phyloP scores from a whole-genome alignment of 92 coral and sea anemone genomes.

The Montipora capitata region DNA sequence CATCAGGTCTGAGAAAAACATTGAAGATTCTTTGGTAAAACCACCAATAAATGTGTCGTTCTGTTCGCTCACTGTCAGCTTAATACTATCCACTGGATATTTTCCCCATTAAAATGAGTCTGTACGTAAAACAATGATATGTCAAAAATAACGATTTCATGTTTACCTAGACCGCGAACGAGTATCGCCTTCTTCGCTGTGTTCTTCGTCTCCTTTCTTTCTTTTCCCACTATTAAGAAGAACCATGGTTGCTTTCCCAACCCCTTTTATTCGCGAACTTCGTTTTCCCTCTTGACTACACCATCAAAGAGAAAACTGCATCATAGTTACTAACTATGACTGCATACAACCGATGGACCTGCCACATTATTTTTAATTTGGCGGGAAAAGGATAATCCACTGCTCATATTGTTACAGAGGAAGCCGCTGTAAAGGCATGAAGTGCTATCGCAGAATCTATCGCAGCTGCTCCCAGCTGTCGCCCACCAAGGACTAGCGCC shows the following conservation, averaged over 20 bases:
- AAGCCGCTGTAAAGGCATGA: neutral
- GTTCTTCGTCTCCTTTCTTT: conserved; percentile 73
- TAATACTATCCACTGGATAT: too few relatives aligned
- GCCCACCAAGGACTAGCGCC: too few relatives aligned
- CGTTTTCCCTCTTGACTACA: neutral
- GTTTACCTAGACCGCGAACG: conserved; percentile 32
- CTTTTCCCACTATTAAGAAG: conserved; percentile 74
- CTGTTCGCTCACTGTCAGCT: neutral
- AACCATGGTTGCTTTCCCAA: conserved; percentile 56
- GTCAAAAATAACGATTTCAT: neutral
- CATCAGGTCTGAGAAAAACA: conserved; percentile 79
- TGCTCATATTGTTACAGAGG: neutral
- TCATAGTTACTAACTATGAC: too few relatives aligned
- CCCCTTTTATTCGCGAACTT: neutral
- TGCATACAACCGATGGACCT: neutral
- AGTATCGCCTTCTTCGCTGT: conserved; percentile 24
- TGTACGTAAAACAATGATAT: neutral
- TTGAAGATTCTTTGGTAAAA: neutral
- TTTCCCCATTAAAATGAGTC: too few relatives aligned
- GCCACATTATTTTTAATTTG: conserved; percentile 34
- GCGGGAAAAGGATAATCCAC: conserved; percentile 20
- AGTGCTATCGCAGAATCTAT: neutral
- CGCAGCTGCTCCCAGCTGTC: too few relatives aligned
- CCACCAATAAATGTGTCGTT: neutral
- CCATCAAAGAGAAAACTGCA: neutral